These are phyloP conservation scores for Neodontobutis hainanensis DNA, from an alignment of 2,113 vertebrate species.

Conservation along the genomic window DNA sequence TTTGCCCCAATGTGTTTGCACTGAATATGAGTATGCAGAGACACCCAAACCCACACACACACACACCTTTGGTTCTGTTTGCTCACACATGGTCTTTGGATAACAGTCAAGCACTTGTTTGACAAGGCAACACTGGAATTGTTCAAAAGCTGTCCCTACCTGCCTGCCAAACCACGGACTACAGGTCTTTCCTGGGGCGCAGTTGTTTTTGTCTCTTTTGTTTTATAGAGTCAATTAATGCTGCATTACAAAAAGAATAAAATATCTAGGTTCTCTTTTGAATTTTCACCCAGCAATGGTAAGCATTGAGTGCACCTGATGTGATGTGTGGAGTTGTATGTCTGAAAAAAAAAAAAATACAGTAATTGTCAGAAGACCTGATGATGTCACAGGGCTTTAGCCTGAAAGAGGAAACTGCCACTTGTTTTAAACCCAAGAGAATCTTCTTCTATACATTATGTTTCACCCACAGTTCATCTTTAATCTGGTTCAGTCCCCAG, in stretches of 20 bases:
- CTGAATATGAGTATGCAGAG: conserved; percentile 78
- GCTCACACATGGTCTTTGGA: conserved; percentile 65
- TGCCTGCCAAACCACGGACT: conserved; percentile 53
- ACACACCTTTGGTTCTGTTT: conserved; percentile 58
- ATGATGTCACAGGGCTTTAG: conserved; percentile 69
- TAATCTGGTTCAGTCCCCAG: conserved; percentile 44
- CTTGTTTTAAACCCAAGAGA: conserved; percentile 61
- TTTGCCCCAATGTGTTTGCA: conserved; percentile 80
- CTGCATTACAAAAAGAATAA: conserved; percentile 68
- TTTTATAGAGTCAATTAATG: conserved; percentile 71
- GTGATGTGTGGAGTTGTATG: conserved; percentile 33
- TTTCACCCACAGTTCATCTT: conserved; percentile 40
- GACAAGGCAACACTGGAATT: conserved; percentile 73
- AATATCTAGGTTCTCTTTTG: conserved; percentile 58
- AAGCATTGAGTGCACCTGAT: conserved; percentile 47
- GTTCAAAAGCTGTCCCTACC: conserved; percentile 52
- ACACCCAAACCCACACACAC: conserved; percentile 55
- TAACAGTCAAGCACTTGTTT: conserved; percentile 69
- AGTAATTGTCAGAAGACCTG: conserved; percentile 36
- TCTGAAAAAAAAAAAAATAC: conserved; percentile 11
- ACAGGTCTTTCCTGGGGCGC: conserved; percentile 40
- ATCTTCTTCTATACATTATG: conserved; percentile 65
- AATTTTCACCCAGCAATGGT: conserved; percentile 49
- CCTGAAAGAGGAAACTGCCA: conserved; percentile 75
- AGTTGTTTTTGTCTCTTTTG: conserved; percentile 48